phyloP scores from a whole-genome alignment of 1,140 invertebrate genomes.

The Ptiloglossa arizonensis region DNA sequence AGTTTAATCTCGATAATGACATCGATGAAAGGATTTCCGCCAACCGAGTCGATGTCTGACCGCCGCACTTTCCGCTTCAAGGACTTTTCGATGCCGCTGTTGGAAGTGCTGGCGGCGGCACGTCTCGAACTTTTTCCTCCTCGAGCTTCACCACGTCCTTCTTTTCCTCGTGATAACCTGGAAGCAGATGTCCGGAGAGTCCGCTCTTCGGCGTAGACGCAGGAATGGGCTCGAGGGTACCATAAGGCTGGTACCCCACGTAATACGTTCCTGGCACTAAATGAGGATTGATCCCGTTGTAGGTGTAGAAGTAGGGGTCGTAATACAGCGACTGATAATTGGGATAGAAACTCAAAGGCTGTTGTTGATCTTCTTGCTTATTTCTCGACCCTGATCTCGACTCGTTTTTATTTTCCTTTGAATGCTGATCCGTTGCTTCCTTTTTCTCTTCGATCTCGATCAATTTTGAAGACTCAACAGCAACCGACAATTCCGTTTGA shows the following conservation, averaged over 20 bases:
- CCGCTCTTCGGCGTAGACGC: conserved; percentile 46
- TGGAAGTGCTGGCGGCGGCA: conserved; percentile 71
- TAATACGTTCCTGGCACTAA: conserved; percentile 70
- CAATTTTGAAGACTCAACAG: conserved; percentile 10
- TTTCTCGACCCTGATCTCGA: conserved; percentile 14
- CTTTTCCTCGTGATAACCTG: conserved; percentile 66
- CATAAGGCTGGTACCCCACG: conserved; percentile 67
- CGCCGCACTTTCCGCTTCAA: conserved; percentile 7
- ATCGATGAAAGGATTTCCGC: neutral
- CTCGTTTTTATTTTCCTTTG: neutral
- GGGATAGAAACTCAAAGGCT: conserved; percentile 75
- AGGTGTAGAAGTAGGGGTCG: conserved; percentile 76
- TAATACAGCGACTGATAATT: conserved; percentile 77
- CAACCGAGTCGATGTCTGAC: neutral
- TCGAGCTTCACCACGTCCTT: neutral
- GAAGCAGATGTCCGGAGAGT: conserved; percentile 49
- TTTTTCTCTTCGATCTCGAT: neutral
- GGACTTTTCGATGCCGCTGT: conserved; percentile 54
- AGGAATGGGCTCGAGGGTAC: conserved; percentile 62
- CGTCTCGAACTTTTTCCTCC: conserved; percentile 69
- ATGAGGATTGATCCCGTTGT: conserved; percentile 72
- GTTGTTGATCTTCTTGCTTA: conserved; percentile 54
- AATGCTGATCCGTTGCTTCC: neutral
- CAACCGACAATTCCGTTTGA: neutral
- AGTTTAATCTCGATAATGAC: neutral